Evolutionary conservation across 2,113 vertebrate species (phyloP).

Genomic region (Microtus oregoni): DNA sequence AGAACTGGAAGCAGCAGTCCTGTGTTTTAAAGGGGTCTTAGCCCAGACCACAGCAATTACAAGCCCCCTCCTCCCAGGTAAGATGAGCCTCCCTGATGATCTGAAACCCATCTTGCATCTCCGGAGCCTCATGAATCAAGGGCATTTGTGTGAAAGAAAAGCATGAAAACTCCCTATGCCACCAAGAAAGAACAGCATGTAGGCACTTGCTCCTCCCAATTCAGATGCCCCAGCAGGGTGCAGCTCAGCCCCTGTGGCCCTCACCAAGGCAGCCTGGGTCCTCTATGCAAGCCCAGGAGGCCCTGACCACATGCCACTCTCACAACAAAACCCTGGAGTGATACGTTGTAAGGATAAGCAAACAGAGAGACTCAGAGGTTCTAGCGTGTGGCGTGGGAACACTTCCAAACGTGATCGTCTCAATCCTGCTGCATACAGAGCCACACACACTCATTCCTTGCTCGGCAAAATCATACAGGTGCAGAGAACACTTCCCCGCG

Average conservation of each 20-base stretch:
- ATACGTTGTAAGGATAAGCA: background rate
- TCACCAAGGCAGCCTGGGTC: slow-evolving; percentile 27
- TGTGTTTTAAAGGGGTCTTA: slow-evolving; percentile 76
- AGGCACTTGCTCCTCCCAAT: background rate
- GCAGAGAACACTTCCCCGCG: accelerated
- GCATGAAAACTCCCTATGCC: slow-evolving; percentile 77
- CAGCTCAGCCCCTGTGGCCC: background rate
- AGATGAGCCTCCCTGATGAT: slow-evolving; percentile 80
- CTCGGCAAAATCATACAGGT: background rate
- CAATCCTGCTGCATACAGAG: background rate
- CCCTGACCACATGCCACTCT: background rate
- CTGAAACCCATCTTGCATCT: slow-evolving; percentile 73
- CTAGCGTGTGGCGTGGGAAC: accelerated
- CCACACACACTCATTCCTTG: accelerated
- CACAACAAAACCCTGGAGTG: background rate
- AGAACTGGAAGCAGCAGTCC: slow-evolving; percentile 76
- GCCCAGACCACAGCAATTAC: slow-evolving; percentile 75
- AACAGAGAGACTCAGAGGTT: accelerated
- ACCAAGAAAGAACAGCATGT: slow-evolving; percentile 6
- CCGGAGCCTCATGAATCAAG: slow-evolving; percentile 76
- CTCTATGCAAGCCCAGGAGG: background rate
- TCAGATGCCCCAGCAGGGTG: background rate
- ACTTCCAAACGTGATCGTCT: accelerated
- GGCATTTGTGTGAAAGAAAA: slow-evolving; percentile 77
- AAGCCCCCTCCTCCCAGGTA: slow-evolving; percentile 67